Evolutionary conservation across 2,888 invertebrate genomes (phyloP), one percentile per base, ranked within the genome.

Genomic region (Eulithis testata): DNA sequence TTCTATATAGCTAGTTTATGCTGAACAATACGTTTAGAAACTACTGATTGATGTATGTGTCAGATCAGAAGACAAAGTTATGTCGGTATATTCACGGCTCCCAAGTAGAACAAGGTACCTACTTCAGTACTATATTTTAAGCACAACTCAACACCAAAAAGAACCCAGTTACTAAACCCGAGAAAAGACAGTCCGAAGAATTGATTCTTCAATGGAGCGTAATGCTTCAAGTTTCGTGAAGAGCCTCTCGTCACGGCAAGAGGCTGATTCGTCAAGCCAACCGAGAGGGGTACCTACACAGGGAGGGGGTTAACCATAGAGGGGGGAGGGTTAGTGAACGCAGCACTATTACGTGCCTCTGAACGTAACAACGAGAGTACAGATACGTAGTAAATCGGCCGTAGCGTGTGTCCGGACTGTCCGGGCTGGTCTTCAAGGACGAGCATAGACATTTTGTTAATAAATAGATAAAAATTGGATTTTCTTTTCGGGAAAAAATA

Each of bases 301-400:
- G 61, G 57, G 53, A 53, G 54, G 55, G 66, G 56, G 58, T 40
- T 58, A 63, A 53, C 37, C 31, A 50, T 49, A 55, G 55, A 61
- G 66, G 69, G 63, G 70, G 60, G 69, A 73, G 80, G 77, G 80
- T 79, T 75, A 84, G 80, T 83, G 87, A 84, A 83, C 83, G 87
- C 77, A 76, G 81, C 78, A 78, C 78, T 82, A 83, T 86, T 86
- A 88, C 87, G 88, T 86, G 84, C 81, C 81, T 79, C 72, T 80
- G 80, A 76, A 87, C 81, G 87, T 88, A 87, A 86, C 81, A 85
- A 79, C 82, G 77, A 84, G 84, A 84, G 84, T 85, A 83, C 79
- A 78, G 82, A 85, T 84, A 65, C 63, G 73, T 88, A 88, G 88
- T 87, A 86, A 89, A 89, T 88, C 86, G 83, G 80, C 81, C 84